Percentiles rank a stretch among this genome's conserved stretches.
These are phyloP conservation scores for Oreocharis arfaki DNA, from an alignment of 2,113 vertebrate species.

Conservation along the genomic window DNA sequence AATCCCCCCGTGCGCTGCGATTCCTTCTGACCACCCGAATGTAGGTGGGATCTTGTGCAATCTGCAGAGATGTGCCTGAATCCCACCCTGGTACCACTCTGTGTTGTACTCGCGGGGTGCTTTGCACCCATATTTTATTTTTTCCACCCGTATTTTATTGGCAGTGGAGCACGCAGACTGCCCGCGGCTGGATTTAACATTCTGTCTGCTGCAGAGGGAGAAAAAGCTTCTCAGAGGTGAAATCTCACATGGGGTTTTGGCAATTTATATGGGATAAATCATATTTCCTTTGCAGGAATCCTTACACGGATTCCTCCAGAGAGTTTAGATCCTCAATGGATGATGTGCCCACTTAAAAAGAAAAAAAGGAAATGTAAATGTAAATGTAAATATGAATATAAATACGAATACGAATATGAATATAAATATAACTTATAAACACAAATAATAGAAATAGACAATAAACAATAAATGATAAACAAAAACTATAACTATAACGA, in stretches of 20 bases:
- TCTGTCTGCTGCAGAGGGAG: neutral
- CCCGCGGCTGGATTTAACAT: neutral
- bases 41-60: neutral
- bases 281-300: neutral
- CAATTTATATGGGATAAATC: neutral
- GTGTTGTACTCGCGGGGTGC: rapidly evolving
- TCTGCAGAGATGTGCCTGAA: rapidly evolving
- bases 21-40: neutral
- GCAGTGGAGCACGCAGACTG: neutral
- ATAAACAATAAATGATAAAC: too few species aligned
- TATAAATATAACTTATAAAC: neutral
- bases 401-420: neutral
- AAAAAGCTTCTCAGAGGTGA: neutral
- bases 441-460: too few species aligned
- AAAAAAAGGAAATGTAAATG: neutral
- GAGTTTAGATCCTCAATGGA: neutral
- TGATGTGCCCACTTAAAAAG: neutral
- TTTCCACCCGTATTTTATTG: neutral
- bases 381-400: neutral
- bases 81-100: neutral
- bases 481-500: too few species aligned
- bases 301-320: neutral
- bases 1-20: rapidly evolving
- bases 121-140: neutral
- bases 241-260: rapidly evolving